phyloP scores from a whole-genome alignment of 2,888 invertebrate genomes.

The Cantharis nigra region DNA sequence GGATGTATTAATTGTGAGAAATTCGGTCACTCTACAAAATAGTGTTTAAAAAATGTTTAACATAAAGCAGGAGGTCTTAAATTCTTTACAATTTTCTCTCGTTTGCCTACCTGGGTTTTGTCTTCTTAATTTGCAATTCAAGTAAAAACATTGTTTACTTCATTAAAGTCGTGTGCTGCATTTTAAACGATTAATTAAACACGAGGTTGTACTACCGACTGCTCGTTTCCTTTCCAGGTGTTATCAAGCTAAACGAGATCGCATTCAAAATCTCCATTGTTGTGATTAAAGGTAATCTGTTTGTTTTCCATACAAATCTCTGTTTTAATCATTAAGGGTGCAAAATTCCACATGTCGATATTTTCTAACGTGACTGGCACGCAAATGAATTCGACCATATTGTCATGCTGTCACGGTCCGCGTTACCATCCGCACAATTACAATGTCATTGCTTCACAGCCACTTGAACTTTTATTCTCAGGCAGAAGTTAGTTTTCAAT shows the following conservation, averaged over 20 bases:
- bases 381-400: constrained; percentile 52
- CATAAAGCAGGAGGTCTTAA: not conserved
- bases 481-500: constrained; percentile 13
- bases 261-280: not conserved
- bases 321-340: not conserved
- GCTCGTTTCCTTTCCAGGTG: not conserved
- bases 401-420: constrained; percentile 53
- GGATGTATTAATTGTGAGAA: not conserved
- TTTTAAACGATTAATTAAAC: not conserved
- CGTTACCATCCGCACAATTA: constrained; percentile 48
- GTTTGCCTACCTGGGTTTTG: not conserved
- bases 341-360: constrained; percentile 5
- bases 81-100: not conserved
- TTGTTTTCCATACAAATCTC: not conserved
- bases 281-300: not conserved
- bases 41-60: not conserved
- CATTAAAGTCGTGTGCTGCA: not conserved
- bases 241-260: not conserved
- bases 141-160: not conserved
- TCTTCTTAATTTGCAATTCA: not conserved
- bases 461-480: constrained; percentile 28
- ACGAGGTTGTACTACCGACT: not conserved
- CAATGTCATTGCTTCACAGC: constrained; percentile 44
- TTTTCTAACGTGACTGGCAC: constrained; percentile 40
- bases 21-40: not conserved